Evolutionary conservation across 2,888 invertebrate genomes (phyloP), one percentile per base, ranked within the genome.

Genomic region (Agrotis exclamationis): DNA sequence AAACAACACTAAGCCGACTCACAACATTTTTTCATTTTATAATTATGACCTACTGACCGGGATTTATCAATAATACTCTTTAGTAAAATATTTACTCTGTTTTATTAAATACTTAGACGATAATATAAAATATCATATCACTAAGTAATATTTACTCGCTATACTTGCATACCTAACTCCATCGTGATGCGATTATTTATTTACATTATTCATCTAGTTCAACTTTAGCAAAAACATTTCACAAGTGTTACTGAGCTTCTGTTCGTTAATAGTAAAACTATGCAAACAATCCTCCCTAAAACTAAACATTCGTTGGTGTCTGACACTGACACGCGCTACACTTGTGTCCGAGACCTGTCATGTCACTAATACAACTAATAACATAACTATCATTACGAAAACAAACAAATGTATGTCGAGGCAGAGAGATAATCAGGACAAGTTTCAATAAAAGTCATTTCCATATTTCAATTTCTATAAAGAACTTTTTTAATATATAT

Each of bases 401-500:
- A 76, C 77, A 81, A 73, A 78, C 76, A 76, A 70, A 70, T 50
- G 71, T 78, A 63, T 74, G 73, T 60, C 73, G 73, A 65, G 51
- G 67, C 80, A 70, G 71, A 73, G 75, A 74, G 65, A 75, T 62
- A 67, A 71, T 81, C 76, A 88, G 93, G 93, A 92, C 90, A 90
- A 85, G 81, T 83, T 83, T 87, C 87, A 95, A 95, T 94, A 94
- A 95, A 95, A 95, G 93, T 90, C 95, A 91, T 91, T 92, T 91
- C 88, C 90, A 92, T 93, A 91, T 93, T 93, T 93, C 92, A 92
- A 94, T 95, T 95, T 95, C 94, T 95, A 95, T 94, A 95, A 94
- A 95, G 94, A 95, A 93, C 92, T 93, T 93, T 94, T 94, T 94
- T 93, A 94, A 94, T 94, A 94, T 94, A 94, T 94, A 94, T 93